phyloP scores from a whole-genome alignment of 2,888 invertebrate species.

The Magallana nippona region DNA sequence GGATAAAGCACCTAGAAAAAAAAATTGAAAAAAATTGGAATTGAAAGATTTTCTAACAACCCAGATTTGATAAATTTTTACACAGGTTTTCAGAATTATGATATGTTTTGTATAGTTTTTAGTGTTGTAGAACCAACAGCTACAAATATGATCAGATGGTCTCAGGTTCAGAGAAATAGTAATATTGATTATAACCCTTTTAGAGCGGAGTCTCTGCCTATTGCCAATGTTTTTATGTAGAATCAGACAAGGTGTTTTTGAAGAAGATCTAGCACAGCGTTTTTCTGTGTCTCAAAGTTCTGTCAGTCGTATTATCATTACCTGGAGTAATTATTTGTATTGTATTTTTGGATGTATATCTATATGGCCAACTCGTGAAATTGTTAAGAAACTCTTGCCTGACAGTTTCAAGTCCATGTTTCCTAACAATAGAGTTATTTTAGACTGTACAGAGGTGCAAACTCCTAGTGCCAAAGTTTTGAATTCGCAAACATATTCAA shows the following conservation, averaged over 20 bases:
- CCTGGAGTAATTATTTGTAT: slow-evolving; percentile 42
- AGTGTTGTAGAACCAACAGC: slow-evolving; percentile 44
- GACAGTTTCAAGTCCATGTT: slow-evolving; percentile 12
- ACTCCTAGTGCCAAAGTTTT: slow-evolving; percentile 40
- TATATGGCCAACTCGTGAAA: slow-evolving; percentile 42
- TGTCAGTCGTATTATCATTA: slow-evolving; percentile 35
- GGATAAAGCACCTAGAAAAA: not conserved
- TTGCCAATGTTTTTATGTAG: slow-evolving; percentile 32
- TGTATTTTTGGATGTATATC: slow-evolving; percentile 38
- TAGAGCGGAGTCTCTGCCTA: not conserved
- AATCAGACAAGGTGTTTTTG: slow-evolving; percentile 25
- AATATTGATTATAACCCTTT: not conserved
- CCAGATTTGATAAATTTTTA: slow-evolving; percentile 35
- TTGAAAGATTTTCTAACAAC: not conserved
- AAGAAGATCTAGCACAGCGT: slow-evolving; percentile 30
- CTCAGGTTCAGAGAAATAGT: not conserved
- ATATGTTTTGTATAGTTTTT: slow-evolving; percentile 22
- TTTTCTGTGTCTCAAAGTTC: slow-evolving; percentile 34
- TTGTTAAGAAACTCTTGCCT: slow-evolving; percentile 34
- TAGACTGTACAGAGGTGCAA: slow-evolving; percentile 51
- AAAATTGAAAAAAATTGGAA: slow-evolving; percentile 31
- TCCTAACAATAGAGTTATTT: slow-evolving; percentile 39
- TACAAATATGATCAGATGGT: not conserved
- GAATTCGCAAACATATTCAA: slow-evolving; percentile 45
- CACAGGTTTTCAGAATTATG: slow-evolving; percentile 34